Base-by-base conservation (phyloP, 2,797 vertebrate genomes). In the Avahi laniger region DNA sequence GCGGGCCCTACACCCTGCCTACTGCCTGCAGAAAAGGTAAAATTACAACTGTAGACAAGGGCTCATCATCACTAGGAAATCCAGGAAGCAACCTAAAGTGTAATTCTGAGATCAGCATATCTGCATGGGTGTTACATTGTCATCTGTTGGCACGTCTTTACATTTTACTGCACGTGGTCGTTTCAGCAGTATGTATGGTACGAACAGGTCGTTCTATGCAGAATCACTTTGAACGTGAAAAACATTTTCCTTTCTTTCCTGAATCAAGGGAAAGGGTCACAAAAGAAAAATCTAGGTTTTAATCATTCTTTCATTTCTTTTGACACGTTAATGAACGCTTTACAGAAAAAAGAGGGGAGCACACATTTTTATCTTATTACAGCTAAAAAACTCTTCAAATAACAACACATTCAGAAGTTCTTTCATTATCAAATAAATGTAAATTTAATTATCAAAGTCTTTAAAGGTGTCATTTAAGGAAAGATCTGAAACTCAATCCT, bases 391-490 rank as follows among this genome's bases (percentile, higher is more conserved):
- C 8, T 67, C 63, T 85, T 90, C 73, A 85, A 91, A 87, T 79
- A 80, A 63, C 61, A 72, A 72, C 26, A 92, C 38, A 75, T 73
- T 69, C n/a, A 70, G 38, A 95, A 59, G 2, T 93, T 93, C 76
- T 75, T 81, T 88, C 57, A 63, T 93, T 83, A 95, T 89, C 90
- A 91, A 94, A 76, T 65, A 85, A 76, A 90, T 72, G 76, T 65
- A 93, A 91, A 87, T 94, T 46, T 69, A 48, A 88, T 96, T 82
- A 91, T 63, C 57, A 43, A 75, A 73, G 33, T 59, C 69, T 88
- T 93, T 35, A 84, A 73, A 91, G 73, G 46, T 82, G 43, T 86
- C 69, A 26, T 48, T 67, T 94, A 76, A 63, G 38, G 46, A 52
- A 88, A 83, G 15, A 76, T 81, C 30, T 75, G 38, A 88, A 97